Conservation (phyloP, 1,140 invertebrate genomes). For the Ips typographus region DNA sequence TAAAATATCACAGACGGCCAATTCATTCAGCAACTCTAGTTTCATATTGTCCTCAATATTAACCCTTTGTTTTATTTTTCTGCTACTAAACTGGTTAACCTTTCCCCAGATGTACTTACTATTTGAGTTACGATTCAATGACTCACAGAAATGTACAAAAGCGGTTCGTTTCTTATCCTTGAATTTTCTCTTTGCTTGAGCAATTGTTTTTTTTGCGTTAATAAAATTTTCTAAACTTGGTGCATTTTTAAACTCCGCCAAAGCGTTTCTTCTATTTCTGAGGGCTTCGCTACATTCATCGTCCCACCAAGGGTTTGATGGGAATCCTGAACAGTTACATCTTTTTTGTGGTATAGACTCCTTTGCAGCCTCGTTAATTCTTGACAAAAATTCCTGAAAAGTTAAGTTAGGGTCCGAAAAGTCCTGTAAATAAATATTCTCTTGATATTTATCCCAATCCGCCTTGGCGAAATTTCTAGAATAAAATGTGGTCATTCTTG, state of each 20-base stretch:
- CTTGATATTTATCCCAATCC: background rate
- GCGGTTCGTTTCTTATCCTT: background rate
- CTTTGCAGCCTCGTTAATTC: background rate
- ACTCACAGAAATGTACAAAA: background rate
- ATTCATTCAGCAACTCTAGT: constrained; percentile 2
- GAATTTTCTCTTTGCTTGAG: background rate
- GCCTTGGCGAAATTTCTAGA: background rate
- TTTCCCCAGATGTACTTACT: constrained; percentile 2
- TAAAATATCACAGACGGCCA: background rate
- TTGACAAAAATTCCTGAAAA: background rate
- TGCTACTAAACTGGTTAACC: constrained; percentile 5
- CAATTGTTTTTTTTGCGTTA: too few species aligned
- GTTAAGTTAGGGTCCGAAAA: background rate
- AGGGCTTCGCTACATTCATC: background rate
- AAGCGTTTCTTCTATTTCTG: background rate
- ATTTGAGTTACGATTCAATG: constrained; percentile 1
- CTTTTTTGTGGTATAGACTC: background rate
- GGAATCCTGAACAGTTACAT: background rate
- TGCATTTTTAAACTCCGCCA: background rate
- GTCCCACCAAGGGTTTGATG: background rate
- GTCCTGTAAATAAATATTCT: background rate
- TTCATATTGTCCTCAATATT: background rate
- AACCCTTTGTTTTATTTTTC: background rate
- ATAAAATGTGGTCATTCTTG: background rate
- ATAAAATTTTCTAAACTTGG: background rate